Evolutionary conservation across 2,797 vertebrate species (phyloP), one percentile per base, ranked within the genome.

Genomic region (Morus bassanus): DNA sequence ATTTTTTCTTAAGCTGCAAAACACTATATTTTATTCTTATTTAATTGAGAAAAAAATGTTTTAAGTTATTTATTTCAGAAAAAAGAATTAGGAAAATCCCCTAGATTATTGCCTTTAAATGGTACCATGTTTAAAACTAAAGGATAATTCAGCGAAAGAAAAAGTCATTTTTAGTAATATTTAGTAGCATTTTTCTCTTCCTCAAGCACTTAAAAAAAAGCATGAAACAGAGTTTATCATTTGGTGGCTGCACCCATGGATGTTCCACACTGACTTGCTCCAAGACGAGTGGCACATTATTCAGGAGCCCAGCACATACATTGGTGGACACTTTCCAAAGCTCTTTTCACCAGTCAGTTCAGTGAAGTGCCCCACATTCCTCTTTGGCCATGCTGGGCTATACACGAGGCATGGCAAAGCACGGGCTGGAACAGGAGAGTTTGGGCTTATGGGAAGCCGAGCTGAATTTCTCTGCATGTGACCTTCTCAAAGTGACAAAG

Each of bases 341-440:
- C 18, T 45, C 43, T 45, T 19, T 45, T 18, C 43, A 45, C 43
- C 43, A 45, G 43, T 18, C 43, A 45, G 43, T 19, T 45, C 43
- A 45, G 43, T 8, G 43, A 33, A 39, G 43, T 35, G 53, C 41
- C 35, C 51, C 88, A 9, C 10, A 1, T 6, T 5, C 18, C 65
- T 11, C 31, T 13, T 3, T 0, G 3, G 25, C 15, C 37, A 18
- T 10, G 56, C 41, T 11, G 68, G 28, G 78, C 57, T 17, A 1
- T 4, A 19, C 31, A 13, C 8, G 3, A 35, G 54, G 30, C 72
- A 77, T 1, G 12, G 39, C 73, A 28, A 25, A 61, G 51, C 33
- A 19, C 14, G 1, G 6, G 24, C 15, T 43, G 37, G 17, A 31
- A 31, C 18, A 11, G 53, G 14, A 45, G 18, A 37, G 13, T 7